phyloP scores from a whole-genome alignment of 2,113 vertebrate genomes.

The Sorex fumeus region DNA sequence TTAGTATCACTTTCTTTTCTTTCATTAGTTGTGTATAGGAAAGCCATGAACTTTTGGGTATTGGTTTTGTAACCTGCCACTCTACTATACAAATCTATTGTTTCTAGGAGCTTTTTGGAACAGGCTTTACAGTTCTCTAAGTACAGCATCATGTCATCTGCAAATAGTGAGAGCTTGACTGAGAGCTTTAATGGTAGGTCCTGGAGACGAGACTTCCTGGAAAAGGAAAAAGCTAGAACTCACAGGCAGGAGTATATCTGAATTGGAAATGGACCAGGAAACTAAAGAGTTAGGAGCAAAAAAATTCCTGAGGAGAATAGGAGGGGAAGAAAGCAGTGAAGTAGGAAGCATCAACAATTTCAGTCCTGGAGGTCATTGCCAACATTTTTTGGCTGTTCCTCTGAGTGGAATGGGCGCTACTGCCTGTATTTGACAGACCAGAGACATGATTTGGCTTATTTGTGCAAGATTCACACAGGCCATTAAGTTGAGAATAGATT shows the following conservation, averaged over 20 bases:
- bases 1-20: too few species aligned
- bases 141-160: too few species aligned
- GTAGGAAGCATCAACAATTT: rapidly evolving
- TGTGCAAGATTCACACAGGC: slow-evolving; percentile 37
- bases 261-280: background rate
- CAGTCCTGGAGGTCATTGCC: background rate
- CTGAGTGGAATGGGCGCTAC: background rate
- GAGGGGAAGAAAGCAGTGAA: background rate
- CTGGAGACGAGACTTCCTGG: background rate
- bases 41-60: too few species aligned
- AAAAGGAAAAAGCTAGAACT: background rate
- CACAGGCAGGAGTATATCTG: background rate
- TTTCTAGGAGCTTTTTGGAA: too few species aligned
- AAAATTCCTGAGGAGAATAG: background rate
- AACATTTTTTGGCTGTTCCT: background rate
- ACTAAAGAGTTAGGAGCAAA: background rate
- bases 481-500: slow-evolving; percentile 41
- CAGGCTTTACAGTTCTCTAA: too few species aligned
- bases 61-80: too few species aligned
- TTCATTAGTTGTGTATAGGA: too few species aligned
- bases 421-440: background rate
- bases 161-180: too few species aligned
- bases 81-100: too few species aligned
- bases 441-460: slow-evolving; percentile 23
- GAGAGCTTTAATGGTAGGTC: background rate